These are phyloP conservation scores for Paraplagusia blochii DNA, from an alignment of 2,113 vertebrate species.

Conservation along the genomic window DNA sequence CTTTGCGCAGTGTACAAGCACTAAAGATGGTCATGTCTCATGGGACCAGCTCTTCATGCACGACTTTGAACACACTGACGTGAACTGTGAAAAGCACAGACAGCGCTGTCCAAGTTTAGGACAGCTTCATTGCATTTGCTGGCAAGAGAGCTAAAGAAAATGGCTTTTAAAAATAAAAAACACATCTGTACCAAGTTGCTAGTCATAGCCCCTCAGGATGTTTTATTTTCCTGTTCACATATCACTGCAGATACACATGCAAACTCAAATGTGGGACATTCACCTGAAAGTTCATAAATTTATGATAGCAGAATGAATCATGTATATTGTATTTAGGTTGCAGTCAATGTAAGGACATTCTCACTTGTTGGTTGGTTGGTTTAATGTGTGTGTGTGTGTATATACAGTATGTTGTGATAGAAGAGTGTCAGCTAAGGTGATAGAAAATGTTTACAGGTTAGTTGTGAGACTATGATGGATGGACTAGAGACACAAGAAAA, in stretches of 20 bases:
- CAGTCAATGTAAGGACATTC: too few relatives aligned
- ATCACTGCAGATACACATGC: slow-evolving; percentile 37
- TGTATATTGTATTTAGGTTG: too few relatives aligned
- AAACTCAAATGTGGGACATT: slow-evolving; percentile 7
- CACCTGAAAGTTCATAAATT: not conserved
- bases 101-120: slow-evolving; percentile 43
- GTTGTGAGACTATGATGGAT: too few relatives aligned
- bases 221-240: slow-evolving; percentile 47
- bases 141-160: slow-evolving; percentile 51
- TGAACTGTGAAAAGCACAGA: slow-evolving; percentile 20
- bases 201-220: slow-evolving; percentile 64
- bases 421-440: too few relatives aligned
- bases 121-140: slow-evolving; percentile 62
- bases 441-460: too few relatives aligned
- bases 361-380: too few relatives aligned
- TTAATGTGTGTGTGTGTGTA: too few relatives aligned
- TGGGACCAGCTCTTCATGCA: slow-evolving; percentile 69
- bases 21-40: slow-evolving; percentile 72
- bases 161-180: slow-evolving; percentile 39
- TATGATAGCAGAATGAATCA: too few relatives aligned
- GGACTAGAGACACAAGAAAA: too few relatives aligned
- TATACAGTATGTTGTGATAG: too few relatives aligned
- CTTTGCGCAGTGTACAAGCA: slow-evolving; percentile 62
- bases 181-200: slow-evolving; percentile 59
- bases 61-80: slow-evolving; percentile 43